phyloP scores from a whole-genome alignment of 2,797 vertebrate species.

The Anableps anableps region DNA sequence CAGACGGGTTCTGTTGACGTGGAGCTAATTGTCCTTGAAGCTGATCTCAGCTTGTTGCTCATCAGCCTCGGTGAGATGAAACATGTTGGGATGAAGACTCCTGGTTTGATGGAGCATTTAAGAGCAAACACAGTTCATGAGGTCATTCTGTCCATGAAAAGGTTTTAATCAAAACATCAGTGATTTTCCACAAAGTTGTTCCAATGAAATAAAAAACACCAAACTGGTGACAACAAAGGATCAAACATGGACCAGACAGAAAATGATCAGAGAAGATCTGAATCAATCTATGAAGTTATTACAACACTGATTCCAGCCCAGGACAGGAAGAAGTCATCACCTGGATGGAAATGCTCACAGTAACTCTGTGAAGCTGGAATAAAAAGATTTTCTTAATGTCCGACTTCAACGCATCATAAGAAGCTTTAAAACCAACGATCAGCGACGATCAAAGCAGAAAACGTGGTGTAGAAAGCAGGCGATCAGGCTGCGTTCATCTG shows the following conservation, averaged over 20 bases:
- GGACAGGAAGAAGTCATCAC: background rate
- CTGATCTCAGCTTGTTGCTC: too few species aligned
- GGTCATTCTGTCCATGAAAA: background rate
- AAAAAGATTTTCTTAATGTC: background rate
- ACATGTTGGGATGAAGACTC: too few species aligned
- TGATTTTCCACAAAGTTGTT: background rate
- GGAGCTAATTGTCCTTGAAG: too few species aligned
- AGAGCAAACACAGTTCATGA: background rate
- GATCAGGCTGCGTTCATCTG: slow-evolving; percentile 3
- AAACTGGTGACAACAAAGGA: background rate
- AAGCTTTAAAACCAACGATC: background rate
- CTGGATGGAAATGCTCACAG: background rate
- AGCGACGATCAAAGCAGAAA: background rate
- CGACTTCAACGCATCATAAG: background rate
- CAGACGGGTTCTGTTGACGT: too few species aligned
- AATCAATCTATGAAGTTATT: background rate
- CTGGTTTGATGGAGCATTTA: too few species aligned
- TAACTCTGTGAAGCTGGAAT: background rate
- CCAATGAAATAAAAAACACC: background rate
- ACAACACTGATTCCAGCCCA: too few species aligned
- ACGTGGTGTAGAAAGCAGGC: background rate
- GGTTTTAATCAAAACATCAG: background rate
- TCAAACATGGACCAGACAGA: background rate
- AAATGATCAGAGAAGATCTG: background rate
- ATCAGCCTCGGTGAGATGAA: too few species aligned